Base-by-base conservation (phyloP, 2,888 invertebrate species). In the Ormyrus thymus region DNA sequence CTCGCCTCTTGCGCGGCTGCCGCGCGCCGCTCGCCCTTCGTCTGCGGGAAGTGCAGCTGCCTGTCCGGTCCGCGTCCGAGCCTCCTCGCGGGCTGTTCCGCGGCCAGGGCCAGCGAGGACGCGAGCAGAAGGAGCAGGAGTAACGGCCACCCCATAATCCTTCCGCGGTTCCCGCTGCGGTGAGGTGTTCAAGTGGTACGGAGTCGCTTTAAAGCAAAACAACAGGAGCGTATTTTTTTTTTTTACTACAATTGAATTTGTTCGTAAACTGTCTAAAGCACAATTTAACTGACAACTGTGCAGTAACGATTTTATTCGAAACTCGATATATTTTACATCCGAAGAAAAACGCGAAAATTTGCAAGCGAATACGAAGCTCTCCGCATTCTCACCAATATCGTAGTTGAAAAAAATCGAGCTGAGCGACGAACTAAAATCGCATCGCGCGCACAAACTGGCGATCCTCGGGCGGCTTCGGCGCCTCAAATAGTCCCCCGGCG, bases 401-500 rank as follows among this genome's bases (percentile, higher is more conserved):
- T 1, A 55, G n/a, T 55, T 55, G 10, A 6, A 55, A 55, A 55
- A 55, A 55, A 1, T 0, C n/a, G 10, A n/a, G 11, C 55, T 0
- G 8, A 15, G 51, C 50, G 7, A 50, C n/a, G 15, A 53, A 29
- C 66, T 66, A 6, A 43, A 53, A 66, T 53, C 53, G 66, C 43
- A 48, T 7, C 51, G 43, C 53, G 29, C n/a, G 15, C 29, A 29
- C 29, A 29, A 29, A 29, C 29, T 29, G 29, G 29, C 29, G 43
- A 53, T 53, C 9, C 66, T 53, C 11, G 53, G 29, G 5, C 29
- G 29, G 29, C 29, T 29, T 29, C 29, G 29, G 29, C 11, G 51
- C 53, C 43, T 66, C 66, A 66, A 66, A 66, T 66, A 66, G 29
- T 43, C 66, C 29, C 29, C 53, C 15, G 9, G 43, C 4, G 43